Percentiles rank a stretch among this genome's conserved stretches.
These are phyloP conservation scores for Gryllus bimaculatus DNA, from an alignment of 1,140 invertebrate genomes.

Conservation along the genomic window DNA sequence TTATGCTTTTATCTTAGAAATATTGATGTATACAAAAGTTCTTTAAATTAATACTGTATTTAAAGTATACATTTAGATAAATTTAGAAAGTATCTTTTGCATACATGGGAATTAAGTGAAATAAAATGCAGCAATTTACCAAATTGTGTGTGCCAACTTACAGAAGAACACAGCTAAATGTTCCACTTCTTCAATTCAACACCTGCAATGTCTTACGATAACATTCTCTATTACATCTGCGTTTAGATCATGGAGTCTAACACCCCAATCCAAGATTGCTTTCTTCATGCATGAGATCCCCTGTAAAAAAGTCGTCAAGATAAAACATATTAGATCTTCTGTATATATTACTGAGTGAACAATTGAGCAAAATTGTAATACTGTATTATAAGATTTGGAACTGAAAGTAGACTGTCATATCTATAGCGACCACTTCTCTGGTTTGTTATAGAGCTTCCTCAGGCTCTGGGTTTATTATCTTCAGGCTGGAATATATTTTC, in stretches of 20 bases:
- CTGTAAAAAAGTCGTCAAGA: conserved; percentile 29
- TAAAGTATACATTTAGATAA: conserved; percentile 6
- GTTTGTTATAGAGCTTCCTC: no score
- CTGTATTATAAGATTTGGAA: no score
- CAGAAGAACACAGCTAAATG: conserved; percentile 89
- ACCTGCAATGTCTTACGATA: conserved; percentile 78
- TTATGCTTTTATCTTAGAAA: no score
- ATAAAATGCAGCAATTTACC: not conserved
- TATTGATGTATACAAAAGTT: not conserved
- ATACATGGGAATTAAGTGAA: no score
- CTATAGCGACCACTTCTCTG: no score
- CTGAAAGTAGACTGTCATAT: no score
- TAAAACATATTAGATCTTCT: not conserved
- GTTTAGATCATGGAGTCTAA: conserved; percentile 72
- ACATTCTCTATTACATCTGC: conserved; percentile 88
- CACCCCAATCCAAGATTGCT: conserved; percentile 80
- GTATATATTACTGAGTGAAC: no score
- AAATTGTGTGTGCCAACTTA: conserved; percentile 43
- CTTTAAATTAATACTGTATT: no score
- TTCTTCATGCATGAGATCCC: conserved; percentile 89
- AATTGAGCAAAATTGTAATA: no score
- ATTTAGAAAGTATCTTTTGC: no score
- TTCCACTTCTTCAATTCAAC: conserved; percentile 79
- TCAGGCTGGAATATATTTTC: no score
- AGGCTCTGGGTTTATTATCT: no score